Evolutionary conservation across 2,888 invertebrate species (phyloP).

Genomic region (Acanthosepion esculentum): DNA sequence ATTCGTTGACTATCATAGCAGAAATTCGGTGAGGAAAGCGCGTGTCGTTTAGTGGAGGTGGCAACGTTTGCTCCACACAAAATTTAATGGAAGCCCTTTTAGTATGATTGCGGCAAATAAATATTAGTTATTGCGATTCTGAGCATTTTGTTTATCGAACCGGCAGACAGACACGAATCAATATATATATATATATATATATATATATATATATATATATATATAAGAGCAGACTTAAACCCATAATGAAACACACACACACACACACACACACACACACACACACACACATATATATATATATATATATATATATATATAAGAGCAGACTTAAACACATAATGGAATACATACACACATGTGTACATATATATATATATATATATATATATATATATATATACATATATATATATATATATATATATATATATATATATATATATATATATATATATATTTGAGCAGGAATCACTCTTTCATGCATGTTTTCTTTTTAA

Average conservation of each 20-base stretch:
- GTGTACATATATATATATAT: not conserved
- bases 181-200: not conserved
- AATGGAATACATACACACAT: not conserved
- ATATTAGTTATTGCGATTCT: not conserved
- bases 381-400: not conserved
- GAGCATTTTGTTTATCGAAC: not conserved
- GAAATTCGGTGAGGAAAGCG: not conserved
- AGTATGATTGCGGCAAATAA: not conserved
- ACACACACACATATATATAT: no score
- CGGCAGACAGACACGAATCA: not conserved
- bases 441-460: not conserved
- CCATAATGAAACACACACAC: not conserved
- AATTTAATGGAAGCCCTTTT: constrained; percentile 33
- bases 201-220: no score
- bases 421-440: not conserved
- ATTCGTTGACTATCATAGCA: not conserved
- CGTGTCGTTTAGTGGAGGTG: not conserved
- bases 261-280: no score
- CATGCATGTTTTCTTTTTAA: no score
- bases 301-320: no score
- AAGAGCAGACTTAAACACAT: no score
- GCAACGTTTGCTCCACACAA: not conserved
- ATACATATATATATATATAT: not conserved
- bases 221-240: no score
- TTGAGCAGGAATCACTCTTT: no score